phyloP scores from a whole-genome alignment of 2,113 vertebrate species.

The Vanacampus margaritifer region DNA sequence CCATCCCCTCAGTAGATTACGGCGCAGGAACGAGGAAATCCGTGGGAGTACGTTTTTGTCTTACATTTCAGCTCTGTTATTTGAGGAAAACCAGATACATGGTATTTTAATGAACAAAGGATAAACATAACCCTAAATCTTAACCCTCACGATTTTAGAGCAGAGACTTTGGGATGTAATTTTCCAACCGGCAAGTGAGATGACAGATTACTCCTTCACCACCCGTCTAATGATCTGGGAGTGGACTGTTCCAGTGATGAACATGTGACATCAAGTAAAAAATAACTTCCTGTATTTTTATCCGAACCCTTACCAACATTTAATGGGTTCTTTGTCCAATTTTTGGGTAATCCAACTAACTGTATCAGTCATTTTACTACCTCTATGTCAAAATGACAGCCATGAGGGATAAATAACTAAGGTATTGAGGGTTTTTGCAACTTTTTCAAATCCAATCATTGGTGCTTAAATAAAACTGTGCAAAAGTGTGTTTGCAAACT shows the following conservation, averaged over 20 bases:
- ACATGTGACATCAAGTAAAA: background rate
- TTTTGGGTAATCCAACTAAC: background rate
- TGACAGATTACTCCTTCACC: constrained; percentile 20
- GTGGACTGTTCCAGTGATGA: background rate
- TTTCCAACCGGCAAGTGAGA: constrained; percentile 14
- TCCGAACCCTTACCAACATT: background rate
- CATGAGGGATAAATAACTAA: background rate
- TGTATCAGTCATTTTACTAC: background rate
- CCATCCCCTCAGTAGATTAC: constrained; percentile 37
- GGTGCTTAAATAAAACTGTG: background rate
- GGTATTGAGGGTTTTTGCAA: background rate
- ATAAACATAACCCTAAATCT: background rate
- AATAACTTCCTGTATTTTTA: background rate
- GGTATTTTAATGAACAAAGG: constrained; percentile 1
- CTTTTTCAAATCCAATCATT: background rate
- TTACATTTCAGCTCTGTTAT: background rate
- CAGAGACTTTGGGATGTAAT: constrained; percentile 4
- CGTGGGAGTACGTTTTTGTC: constrained; percentile 3
- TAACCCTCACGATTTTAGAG: background rate
- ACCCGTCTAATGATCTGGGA: background rate
- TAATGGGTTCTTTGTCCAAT: background rate
- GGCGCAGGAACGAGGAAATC: constrained; percentile 15
- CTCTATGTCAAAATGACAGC: background rate
- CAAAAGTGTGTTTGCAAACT: constrained; percentile 18
- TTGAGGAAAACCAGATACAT: background rate